phyloP scores from a whole-genome alignment of 2,888 invertebrate species.

The Melieria picta region DNA sequence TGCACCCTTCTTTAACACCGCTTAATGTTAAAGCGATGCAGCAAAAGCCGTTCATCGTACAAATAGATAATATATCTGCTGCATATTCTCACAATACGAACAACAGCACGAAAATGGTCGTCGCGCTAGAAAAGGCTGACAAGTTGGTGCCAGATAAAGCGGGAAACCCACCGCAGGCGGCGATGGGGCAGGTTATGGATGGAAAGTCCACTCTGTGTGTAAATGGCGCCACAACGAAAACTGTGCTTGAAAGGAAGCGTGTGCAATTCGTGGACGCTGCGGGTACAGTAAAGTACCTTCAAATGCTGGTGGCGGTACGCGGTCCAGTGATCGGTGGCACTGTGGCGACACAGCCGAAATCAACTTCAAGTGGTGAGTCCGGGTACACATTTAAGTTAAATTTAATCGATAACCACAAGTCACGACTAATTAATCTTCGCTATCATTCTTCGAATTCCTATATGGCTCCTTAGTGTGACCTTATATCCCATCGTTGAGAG shows the following conservation, averaged over 20 bases:
- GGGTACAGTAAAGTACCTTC: constrained; percentile 52
- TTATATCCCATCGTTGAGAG: too few species aligned
- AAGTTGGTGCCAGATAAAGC: constrained; percentile 13
- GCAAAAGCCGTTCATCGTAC: neutral
- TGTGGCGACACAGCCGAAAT: too few species aligned
- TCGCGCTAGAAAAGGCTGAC: constrained; percentile 7
- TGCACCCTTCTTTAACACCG: too few species aligned
- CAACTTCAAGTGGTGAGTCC: too few species aligned
- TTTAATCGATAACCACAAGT: too few species aligned
- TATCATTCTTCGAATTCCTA: too few species aligned
- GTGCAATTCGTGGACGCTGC: constrained; percentile 52
- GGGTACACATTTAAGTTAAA: too few species aligned
- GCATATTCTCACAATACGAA: neutral
- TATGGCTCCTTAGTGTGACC: too few species aligned
- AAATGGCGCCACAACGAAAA: constrained; percentile 28
- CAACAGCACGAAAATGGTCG: constrained; percentile 4
- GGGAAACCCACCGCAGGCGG: neutral
- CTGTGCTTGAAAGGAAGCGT: constrained; percentile 51
- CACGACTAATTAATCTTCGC: too few species aligned
- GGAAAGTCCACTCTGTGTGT: neutral
- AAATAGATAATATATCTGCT: neutral
- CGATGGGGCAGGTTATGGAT: neutral
- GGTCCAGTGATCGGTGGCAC: too few species aligned
- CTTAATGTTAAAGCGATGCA: neutral
- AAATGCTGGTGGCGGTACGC: constrained; percentile 48